Percentiles rank a stretch among this genome's conserved stretches.
phyloP scores from a whole-genome alignment of 2,113 vertebrate genomes.

The Lonchura striata region DNA sequence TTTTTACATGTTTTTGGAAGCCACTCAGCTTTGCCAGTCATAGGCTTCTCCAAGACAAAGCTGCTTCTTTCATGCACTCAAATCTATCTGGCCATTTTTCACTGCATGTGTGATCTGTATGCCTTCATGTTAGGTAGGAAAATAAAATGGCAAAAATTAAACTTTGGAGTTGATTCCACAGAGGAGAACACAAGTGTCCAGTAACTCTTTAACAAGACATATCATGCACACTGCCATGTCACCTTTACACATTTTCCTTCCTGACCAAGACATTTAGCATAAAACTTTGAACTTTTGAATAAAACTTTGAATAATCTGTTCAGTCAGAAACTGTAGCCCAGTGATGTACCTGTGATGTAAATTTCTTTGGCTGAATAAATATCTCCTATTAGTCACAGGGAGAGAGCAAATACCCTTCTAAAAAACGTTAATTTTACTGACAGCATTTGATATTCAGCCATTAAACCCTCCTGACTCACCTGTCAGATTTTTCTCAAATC shows the following conservation, averaged over 20 bases:
- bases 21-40: neutral
- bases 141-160: neutral
- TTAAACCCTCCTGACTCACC: neutral
- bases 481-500: neutral
- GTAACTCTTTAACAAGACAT: neutral
- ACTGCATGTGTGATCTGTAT: neutral
- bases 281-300: neutral
- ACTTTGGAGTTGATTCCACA: neutral
- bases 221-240: neutral
- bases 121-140: neutral
- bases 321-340: neutral
- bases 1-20: neutral
- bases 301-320: neutral
- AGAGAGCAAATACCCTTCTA: neutral
- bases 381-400: neutral
- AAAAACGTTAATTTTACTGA: neutral
- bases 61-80: neutral
- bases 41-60: neutral
- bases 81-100: neutral
- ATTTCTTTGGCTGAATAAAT: neutral
- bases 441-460: neutral
- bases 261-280: neutral
- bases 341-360: neutral
- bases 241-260: neutral
- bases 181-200: neutral